Conservation (phyloP, 2,113 vertebrate species). For the Lamprotornis superbus region DNA sequence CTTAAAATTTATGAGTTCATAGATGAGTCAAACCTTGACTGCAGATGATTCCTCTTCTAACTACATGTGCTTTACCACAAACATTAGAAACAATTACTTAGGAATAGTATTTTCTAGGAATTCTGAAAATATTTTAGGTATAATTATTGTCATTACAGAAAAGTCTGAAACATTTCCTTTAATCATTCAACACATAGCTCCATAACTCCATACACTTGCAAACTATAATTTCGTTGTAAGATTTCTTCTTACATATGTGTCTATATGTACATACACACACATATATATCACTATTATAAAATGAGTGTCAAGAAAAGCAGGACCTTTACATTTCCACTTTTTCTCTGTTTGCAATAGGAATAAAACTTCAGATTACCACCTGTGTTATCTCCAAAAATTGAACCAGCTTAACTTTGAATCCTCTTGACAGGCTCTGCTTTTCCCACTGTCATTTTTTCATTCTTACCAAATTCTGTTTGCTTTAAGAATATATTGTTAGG, state of each 20-base stretch:
- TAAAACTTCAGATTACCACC: neutral
- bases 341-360: slow-evolving; percentile 3
- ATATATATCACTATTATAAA: slow-evolving; percentile 47
- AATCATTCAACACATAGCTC: slow-evolving; percentile 25
- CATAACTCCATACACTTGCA: slow-evolving; percentile 32
- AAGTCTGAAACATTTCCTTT: slow-evolving; percentile 36
- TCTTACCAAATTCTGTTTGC: neutral
- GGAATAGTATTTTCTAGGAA: slow-evolving; percentile 50
- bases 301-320: slow-evolving; percentile 23
- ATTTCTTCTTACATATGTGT: slow-evolving; percentile 55
- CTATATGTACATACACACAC: slow-evolving; percentile 41
- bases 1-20: slow-evolving; percentile 34
- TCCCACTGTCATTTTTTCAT: neutral
- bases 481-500: neutral
- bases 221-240: slow-evolving; percentile 16
- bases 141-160: slow-evolving; percentile 44
- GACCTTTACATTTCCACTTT: slow-evolving; percentile 13
- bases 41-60: slow-evolving; percentile 27
- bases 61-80: slow-evolving; percentile 56
- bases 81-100: slow-evolving; percentile 46
- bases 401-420: neutral
- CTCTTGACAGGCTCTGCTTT: neutral
- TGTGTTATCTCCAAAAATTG: neutral
- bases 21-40: slow-evolving; percentile 22
- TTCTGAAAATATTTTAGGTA: slow-evolving; percentile 51